These are phyloP conservation scores for Oscheius sp. DNA, from an alignment of 2,888 invertebrate genomes.

Conservation along the genomic window DNA sequence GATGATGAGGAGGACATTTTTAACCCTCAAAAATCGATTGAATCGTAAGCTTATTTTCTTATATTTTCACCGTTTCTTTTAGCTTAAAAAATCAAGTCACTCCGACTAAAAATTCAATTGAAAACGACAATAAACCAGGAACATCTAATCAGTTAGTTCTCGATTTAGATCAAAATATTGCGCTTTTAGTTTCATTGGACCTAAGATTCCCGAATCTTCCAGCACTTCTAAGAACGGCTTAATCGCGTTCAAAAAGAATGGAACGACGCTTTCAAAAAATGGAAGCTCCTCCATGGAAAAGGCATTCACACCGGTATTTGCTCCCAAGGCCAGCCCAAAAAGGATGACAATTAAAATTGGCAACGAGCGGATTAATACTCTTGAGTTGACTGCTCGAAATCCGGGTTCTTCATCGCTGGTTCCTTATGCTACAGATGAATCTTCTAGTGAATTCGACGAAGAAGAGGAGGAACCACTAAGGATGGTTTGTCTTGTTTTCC, in stretches of 20 bases:
- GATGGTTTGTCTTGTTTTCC: neutral
- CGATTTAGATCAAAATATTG: too few species aligned
- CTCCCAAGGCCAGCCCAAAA: neutral
- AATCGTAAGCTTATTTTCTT: too few species aligned
- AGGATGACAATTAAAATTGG: constrained; percentile 21
- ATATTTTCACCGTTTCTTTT: too few species aligned
- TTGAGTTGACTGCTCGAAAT: neutral
- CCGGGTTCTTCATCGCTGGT: neutral
- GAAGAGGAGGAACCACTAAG: constrained; percentile 6
- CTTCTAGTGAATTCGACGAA: neutral
- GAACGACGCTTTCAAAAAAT: neutral
- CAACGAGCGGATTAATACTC: neutral
- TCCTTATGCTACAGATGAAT: neutral
- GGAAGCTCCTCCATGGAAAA: neutral
- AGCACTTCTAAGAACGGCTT: neutral
- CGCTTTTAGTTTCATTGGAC: constrained; percentile 10
- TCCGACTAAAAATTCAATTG: neutral
- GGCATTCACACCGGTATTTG: neutral
- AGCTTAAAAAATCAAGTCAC: too few species aligned
- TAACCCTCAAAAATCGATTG: too few species aligned
- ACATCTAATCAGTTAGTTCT: neutral
- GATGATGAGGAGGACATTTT: neutral
- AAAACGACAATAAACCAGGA: neutral
- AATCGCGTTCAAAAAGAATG: neutral
- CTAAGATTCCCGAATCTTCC: neutral